Base-by-base conservation (phyloP, 2,888 invertebrate species). In the Aspidiotus rigidus region DNA sequence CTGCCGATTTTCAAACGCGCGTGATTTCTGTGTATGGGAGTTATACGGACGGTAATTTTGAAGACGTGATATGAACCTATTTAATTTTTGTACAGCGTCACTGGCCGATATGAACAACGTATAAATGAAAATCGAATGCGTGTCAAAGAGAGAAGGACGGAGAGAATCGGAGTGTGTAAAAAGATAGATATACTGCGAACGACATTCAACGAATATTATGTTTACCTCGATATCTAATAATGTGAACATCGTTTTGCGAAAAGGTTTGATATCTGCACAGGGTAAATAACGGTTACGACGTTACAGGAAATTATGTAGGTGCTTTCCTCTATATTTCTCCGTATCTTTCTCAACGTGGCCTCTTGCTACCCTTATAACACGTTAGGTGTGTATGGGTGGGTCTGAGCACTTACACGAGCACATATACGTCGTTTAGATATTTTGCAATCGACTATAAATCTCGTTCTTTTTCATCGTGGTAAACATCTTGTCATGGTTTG, bases 401-500 rank as follows among this genome's bases (percentile, higher is more conserved):
- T 28, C 28, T 28, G 28, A 28, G 28, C 28, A 28, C 28, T 28
- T 28, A 28, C 28, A 28, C 28, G 28, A 28, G 28, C 28, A 28
- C 28, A 28, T 28, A n/a, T 49, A 49, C 57, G 64, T 66, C 66
- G 66, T 66, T 59, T 57, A 66, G 59, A 66, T 66, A 66, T 66
- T 66, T 66, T 66, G 66, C 66, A 66, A 66, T 66, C 66, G 59
- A 59, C 66, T 59, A 66, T 66, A 66, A 66, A 66, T 49, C 66
- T 66, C 66, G 66, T 49, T 66, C 64, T 56, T 66, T 66, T 66
- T 57, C 66, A 66, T 56, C 66, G 57, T 59, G 66, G 66, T 66
- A 66, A 66, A 66, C 66, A 66, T 66, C 66, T 66, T 66, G 66
- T 66, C 66, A 66, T 66, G 66, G 66, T 66, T 66, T 66, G 59